phyloP scores from a whole-genome alignment of 2,113 vertebrate genomes.

The Oncorhynchus kisutch region DNA sequence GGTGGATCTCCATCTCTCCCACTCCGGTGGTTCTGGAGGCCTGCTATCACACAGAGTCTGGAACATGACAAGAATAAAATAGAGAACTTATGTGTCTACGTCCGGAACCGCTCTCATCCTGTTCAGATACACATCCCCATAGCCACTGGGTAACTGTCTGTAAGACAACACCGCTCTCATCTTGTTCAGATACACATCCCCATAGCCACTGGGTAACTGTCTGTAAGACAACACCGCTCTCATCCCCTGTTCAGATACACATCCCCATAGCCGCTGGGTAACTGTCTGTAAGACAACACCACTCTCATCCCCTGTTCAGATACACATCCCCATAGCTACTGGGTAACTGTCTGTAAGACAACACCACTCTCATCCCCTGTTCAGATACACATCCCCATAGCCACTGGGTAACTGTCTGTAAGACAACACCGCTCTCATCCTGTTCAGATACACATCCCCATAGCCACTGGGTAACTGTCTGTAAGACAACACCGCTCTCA shows the following conservation, averaged over 20 bases:
- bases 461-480: too few species aligned
- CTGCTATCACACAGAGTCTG: slow-evolving; percentile 38
- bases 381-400: not conserved
- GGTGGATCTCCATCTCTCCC: slow-evolving; percentile 38
- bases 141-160: not conserved
- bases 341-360: not conserved
- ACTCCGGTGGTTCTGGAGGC: slow-evolving; percentile 11
- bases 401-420: not conserved
- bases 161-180: not conserved
- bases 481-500: too few species aligned
- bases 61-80: not conserved
- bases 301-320: too few species aligned
- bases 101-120: not conserved
- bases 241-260: not conserved
- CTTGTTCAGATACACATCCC: not conserved
- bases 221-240: not conserved
- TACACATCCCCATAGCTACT: not conserved
- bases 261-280: not conserved
- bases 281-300: not conserved
- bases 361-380: not conserved
- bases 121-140: not conserved
- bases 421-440: not conserved
- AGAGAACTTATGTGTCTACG: not conserved
- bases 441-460: too few species aligned
- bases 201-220: not conserved